Evolutionary conservation across 2,888 invertebrate species (phyloP).

Genomic region (Limnephilus lunatus): DNA sequence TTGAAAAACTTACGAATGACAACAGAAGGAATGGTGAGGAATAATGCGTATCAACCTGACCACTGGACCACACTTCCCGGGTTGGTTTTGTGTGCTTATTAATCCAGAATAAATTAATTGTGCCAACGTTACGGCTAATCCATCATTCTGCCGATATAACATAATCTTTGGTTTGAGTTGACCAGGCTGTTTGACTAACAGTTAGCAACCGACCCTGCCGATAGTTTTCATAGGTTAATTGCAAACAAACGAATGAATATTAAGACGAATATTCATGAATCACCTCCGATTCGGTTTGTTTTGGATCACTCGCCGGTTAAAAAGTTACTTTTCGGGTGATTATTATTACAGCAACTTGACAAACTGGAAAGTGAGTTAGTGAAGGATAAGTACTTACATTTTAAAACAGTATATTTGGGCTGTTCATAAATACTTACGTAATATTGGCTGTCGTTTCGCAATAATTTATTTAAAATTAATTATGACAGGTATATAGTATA

Average conservation of each 20-base stretch:
- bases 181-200: conserved; percentile 53
- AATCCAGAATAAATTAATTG: conserved; percentile 64
- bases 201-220: conserved; percentile 33
- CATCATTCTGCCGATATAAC: conserved; percentile 65
- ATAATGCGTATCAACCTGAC: conserved; percentile 38
- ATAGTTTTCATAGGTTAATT: conserved; percentile 39
- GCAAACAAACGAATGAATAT: conserved; percentile 44
- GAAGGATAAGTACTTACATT: neutral
- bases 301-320: neutral
- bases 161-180: conserved; percentile 64
- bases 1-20: conserved; percentile 10
- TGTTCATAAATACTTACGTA: neutral
- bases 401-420: neutral
- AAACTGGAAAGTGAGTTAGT: neutral
- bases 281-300: conserved; percentile 41
- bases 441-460: too few species aligned
- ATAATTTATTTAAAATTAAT: neutral
- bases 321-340: conserved; percentile 39
- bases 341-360: conserved; percentile 15
- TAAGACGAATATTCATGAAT: conserved; percentile 45
- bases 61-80: conserved; percentile 41
- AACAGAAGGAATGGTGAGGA: neutral
- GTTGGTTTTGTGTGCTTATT: conserved; percentile 60
- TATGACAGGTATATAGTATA: too few species aligned
- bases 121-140: conserved; percentile 60